These are phyloP conservation scores for Lasioglossum albipes DNA, from an alignment of 1,140 invertebrate species.

Conservation along the genomic window DNA sequence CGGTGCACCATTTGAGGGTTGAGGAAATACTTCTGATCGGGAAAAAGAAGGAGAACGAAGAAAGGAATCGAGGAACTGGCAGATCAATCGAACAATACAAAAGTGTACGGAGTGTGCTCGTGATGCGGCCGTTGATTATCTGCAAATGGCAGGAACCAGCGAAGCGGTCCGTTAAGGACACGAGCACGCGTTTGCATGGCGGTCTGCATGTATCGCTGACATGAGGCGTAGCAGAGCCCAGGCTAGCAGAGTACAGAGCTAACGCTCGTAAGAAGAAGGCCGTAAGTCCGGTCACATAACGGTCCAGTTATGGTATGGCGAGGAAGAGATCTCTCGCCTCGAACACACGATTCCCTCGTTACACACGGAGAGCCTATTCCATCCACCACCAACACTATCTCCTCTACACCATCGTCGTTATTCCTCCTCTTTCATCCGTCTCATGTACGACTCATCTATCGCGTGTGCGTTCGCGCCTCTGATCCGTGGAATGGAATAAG, in stretches of 20 bases:
- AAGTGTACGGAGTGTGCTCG: not conserved
- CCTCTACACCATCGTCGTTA: not conserved
- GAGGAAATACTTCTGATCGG: no score
- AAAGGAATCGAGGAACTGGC: no score
- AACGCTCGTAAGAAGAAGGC: constrained; percentile 62
- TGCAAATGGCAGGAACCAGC: constrained; percentile 35
- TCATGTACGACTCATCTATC: not conserved
- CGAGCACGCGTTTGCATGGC: constrained; percentile 22
- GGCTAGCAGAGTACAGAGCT: no score
- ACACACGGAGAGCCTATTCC: constrained; percentile 55
- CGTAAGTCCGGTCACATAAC: constrained; percentile 76
- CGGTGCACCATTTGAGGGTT: no score
- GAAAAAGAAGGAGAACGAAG: no score
- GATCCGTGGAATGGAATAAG: no score
- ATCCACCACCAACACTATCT: not conserved
- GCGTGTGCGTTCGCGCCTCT: no score
- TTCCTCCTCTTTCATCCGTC: constrained; percentile 9
- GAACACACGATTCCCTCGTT: constrained; percentile 66
- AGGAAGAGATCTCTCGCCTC: constrained; percentile 71
- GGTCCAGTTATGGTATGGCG: constrained; percentile 76
- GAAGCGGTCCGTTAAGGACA: constrained; percentile 49
- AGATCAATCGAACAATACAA: no score
- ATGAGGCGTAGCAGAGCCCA: constrained; percentile 34
- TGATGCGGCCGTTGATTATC: constrained; percentile 40
- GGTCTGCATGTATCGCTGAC: constrained; percentile 25